Evolutionary conservation across 2,113 vertebrate genomes (phyloP).

Genomic region (Nyctereutes procyonoides): DNA sequence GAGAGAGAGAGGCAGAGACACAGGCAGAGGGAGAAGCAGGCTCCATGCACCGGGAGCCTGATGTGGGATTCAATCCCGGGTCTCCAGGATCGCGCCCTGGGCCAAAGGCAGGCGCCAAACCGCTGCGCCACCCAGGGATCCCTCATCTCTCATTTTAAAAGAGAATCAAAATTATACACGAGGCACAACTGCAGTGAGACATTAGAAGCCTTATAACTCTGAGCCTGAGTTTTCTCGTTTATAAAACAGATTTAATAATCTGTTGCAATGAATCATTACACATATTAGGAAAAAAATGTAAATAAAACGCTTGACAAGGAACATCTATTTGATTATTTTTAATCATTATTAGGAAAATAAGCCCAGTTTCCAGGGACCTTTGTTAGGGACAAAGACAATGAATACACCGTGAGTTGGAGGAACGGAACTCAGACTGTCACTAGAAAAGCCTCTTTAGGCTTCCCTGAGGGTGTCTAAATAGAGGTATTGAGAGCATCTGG

Average conservation of each 20-base stretch:
- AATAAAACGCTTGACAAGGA: not conserved
- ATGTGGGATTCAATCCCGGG: too few relatives aligned
- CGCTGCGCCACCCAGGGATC: too few relatives aligned
- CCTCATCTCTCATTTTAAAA: not conserved
- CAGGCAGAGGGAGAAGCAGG: too few relatives aligned
- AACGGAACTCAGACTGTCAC: not conserved
- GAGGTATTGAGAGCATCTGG: too few relatives aligned
- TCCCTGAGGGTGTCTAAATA: not conserved
- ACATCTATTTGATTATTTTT: not conserved
- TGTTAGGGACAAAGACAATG: not conserved
- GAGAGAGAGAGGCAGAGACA: too few relatives aligned
- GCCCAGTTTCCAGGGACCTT: not conserved
- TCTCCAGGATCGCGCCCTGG: too few relatives aligned
- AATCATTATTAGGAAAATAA: not conserved
- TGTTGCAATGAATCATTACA: not conserved
- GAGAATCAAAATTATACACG: not conserved
- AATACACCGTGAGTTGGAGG: not conserved
- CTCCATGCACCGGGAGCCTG: too few relatives aligned
- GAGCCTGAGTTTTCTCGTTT: not conserved
- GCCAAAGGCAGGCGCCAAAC: too few relatives aligned
- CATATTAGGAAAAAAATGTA: not conserved
- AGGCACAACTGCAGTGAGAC: not conserved
- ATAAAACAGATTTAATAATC: not conserved
- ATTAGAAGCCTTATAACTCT: not conserved
- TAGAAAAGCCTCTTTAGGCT: not conserved